Evolutionary conservation across 2,113 vertebrate species (phyloP).

Genomic region (Nyctibius bracteatus): DNA sequence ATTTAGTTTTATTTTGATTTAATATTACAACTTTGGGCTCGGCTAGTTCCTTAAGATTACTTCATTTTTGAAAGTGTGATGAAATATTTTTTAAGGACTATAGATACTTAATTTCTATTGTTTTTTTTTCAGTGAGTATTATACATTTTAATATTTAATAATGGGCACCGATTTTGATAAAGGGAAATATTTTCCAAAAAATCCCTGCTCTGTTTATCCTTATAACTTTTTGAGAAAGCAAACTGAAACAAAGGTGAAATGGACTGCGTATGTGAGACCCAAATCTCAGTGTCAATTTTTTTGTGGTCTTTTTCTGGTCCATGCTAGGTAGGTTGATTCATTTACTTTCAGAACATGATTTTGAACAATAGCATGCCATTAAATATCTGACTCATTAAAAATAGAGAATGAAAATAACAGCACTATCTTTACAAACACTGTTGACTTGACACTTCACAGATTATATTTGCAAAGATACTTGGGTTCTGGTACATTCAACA

Average conservation of each 20-base stretch:
- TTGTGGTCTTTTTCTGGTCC: background rate
- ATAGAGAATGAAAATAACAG: background rate
- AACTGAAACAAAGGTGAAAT: background rate
- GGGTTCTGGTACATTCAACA: background rate
- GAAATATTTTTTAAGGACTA: background rate
- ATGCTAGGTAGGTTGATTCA: background rate
- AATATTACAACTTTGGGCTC: background rate
- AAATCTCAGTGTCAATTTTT: background rate
- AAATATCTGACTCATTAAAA: background rate
- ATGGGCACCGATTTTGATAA: background rate
- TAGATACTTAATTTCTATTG: background rate
- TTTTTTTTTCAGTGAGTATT: background rate
- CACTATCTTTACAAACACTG: background rate
- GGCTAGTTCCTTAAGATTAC: background rate
- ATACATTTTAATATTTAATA: background rate
- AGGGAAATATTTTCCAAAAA: background rate
- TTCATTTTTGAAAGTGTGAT: background rate
- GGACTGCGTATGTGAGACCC: background rate
- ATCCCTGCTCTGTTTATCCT: background rate
- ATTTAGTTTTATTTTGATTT: background rate
- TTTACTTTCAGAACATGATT: background rate
- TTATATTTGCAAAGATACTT: background rate
- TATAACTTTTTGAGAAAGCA: background rate
- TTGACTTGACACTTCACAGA: background rate
- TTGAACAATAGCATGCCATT: background rate